These are phyloP conservation scores for Xiphophorus hellerii DNA, from an alignment of 2,113 vertebrate species.

Conservation along the genomic window DNA sequence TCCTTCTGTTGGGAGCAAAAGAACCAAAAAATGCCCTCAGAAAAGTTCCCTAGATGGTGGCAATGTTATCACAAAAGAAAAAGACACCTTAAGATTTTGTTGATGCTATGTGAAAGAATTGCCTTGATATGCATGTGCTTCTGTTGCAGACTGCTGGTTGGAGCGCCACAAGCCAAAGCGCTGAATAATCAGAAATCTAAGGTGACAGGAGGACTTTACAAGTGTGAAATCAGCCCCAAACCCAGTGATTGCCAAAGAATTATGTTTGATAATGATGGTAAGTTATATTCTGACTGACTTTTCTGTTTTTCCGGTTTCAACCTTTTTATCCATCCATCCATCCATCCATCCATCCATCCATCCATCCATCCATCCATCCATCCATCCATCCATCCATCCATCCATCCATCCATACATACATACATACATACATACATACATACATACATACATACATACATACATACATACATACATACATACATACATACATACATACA, in stretches of 20 bases:
- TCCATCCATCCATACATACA: too few species aligned
- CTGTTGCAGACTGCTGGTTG: constrained; percentile 88
- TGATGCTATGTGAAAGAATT: not conserved
- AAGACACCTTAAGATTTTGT: not conserved
- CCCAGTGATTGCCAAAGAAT: constrained; percentile 78
- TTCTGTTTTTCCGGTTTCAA: not conserved
- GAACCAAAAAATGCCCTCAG: too few species aligned
- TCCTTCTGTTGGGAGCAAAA: too few species aligned
- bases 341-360: too few species aligned
- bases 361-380: too few species aligned
- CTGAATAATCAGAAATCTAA: constrained; percentile 79
- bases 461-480: too few species aligned
- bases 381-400: too few species aligned
- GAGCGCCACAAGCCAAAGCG: constrained; percentile 87
- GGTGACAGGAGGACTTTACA: constrained; percentile 91
- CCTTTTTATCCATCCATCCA: not conserved
- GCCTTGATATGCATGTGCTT: constrained; percentile 1
- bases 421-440: too few species aligned
- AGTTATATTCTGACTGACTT: constrained; percentile 33
- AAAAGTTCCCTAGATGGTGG: too few species aligned
- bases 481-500: too few species aligned
- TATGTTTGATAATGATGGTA: constrained; percentile 88
- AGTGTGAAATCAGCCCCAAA: constrained; percentile 83
- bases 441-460: too few species aligned
- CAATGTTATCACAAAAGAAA: too few species aligned